A percentile compares a stretch with the other conserved stretches of the same genome.
Conservation (phyloP, 2,888 invertebrate genomes). For the Sicus ferrugineus region DNA sequence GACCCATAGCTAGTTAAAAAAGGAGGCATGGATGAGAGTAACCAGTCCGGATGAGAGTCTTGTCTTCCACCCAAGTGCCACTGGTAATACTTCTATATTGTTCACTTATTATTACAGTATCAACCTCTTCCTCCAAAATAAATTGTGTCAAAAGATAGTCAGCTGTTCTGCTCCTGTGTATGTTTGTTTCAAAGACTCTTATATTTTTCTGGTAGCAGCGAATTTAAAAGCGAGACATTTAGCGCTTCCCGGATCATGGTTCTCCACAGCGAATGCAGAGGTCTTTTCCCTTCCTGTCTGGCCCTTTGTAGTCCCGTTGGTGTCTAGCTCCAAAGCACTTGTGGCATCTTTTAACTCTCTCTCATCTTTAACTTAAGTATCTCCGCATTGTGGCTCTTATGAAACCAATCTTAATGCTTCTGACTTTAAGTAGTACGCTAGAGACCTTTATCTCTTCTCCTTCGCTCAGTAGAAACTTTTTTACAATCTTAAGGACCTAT, state of each 20-base stretch:
- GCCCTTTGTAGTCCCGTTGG: conserved; percentile 18
- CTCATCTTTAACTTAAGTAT: too few species aligned
- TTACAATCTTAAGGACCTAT: too few species aligned
- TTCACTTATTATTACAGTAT: conserved; percentile 7
- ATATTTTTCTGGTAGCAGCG: background rate
- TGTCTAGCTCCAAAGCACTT: conserved; percentile 4
- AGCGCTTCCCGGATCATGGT: background rate
- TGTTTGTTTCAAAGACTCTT: conserved; percentile 14
- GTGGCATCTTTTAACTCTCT: background rate
- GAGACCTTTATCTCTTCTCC: background rate
- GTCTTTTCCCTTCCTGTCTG: conserved; percentile 3
- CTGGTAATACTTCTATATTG: background rate
- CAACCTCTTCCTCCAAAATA: background rate
- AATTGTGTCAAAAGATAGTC: background rate
- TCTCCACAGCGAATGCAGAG: background rate
- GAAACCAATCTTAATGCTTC: conserved; percentile 11
- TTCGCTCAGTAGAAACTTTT: too few species aligned
- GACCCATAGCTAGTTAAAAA: background rate
- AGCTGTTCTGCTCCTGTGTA: conserved; percentile 24
- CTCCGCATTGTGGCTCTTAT: background rate
- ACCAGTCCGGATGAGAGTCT: too few species aligned
- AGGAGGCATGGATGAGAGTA: background rate
- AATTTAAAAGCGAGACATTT: background rate
- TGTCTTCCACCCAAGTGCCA: too few species aligned
- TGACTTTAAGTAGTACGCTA: background rate